Evolutionary conservation across 2,888 invertebrate species (phyloP).

Genomic region (Ophion costatus): DNA sequence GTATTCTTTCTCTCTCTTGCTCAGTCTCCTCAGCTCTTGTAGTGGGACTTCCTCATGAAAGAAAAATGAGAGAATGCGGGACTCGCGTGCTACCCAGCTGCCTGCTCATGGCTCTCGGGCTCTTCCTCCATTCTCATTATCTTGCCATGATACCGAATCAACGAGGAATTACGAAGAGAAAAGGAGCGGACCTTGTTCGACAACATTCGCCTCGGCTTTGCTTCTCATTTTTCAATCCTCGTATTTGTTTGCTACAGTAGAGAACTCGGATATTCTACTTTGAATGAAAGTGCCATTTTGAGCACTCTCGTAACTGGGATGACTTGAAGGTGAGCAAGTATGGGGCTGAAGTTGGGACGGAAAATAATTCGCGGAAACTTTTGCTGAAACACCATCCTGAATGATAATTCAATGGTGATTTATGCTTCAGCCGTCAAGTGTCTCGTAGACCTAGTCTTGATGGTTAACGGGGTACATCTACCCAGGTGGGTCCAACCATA

Average conservation of each 20-base stretch:
- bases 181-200: slow-evolving; percentile 44
- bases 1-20: slow-evolving; percentile 21
- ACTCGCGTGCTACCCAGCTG: slow-evolving; percentile 59
- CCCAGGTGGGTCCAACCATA: no score
- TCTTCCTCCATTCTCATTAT: slow-evolving; percentile 23
- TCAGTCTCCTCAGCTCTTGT: slow-evolving; percentile 43
- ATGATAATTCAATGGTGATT: slow-evolving; percentile 1
- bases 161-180: slow-evolving; percentile 39
- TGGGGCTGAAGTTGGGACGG: no score
- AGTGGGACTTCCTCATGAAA: slow-evolving; percentile 34
- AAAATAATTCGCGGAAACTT: no score
- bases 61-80: slow-evolving; percentile 35
- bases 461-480: no score
- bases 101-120: slow-evolving; percentile 38
- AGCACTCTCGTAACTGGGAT: no score
- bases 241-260: slow-evolving; percentile 6
- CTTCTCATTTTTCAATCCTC: slow-evolving; percentile 8
- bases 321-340: no score
- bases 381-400: neutral
- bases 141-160: slow-evolving; percentile 55
- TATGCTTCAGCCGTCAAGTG: slow-evolving; percentile 4
- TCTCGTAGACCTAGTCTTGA: neutral
- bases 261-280: neutral
- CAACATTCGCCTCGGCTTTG: slow-evolving; percentile 42
- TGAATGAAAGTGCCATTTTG: neutral